Percentiles rank a stretch among this genome's conserved stretches.
These are phyloP conservation scores for Cyphomyrmex costatus DNA, from an alignment of 1,140 invertebrate genomes.

Conservation along the genomic window DNA sequence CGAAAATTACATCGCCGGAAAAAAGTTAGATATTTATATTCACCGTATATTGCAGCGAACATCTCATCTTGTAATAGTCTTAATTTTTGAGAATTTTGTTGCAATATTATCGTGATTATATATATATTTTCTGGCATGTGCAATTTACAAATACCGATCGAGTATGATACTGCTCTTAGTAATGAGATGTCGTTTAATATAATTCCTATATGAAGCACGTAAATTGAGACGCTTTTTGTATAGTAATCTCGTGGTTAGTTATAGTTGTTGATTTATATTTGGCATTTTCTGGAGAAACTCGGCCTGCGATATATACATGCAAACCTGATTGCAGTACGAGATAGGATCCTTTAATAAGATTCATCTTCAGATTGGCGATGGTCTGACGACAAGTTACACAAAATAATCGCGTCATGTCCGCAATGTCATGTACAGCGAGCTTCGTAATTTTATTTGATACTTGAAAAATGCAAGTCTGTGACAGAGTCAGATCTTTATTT, in stretches of 20 bases:
- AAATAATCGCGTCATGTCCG: slow-evolving; percentile 30
- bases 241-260: background rate
- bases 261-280: slow-evolving; percentile 33
- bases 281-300: slow-evolving; percentile 15
- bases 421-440: background rate
- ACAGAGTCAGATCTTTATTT: slow-evolving; percentile 15
- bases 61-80: background rate
- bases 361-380: slow-evolving; percentile 32
- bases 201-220: slow-evolving; percentile 26
- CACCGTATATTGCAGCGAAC: background rate
- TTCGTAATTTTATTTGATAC: slow-evolving; percentile 13
- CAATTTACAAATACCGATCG: slow-evolving; percentile 42
- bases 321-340: slow-evolving; percentile 38
- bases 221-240: background rate
- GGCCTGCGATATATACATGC: background rate
- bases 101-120: slow-evolving; percentile 13
- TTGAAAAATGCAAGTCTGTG: background rate
- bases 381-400: slow-evolving; percentile 33
- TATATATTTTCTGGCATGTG: slow-evolving; percentile 1
- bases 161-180: slow-evolving; percentile 29
- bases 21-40: background rate
- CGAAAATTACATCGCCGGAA: background rate
- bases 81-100: slow-evolving; percentile 4
- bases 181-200: slow-evolving; percentile 42
- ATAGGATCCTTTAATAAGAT: slow-evolving; percentile 56